A percentile compares a stretch with the other conserved stretches of the same genome.
phyloP scores from a whole-genome alignment of 2,113 vertebrate genomes.

The Pollimyrus isidori region DNA sequence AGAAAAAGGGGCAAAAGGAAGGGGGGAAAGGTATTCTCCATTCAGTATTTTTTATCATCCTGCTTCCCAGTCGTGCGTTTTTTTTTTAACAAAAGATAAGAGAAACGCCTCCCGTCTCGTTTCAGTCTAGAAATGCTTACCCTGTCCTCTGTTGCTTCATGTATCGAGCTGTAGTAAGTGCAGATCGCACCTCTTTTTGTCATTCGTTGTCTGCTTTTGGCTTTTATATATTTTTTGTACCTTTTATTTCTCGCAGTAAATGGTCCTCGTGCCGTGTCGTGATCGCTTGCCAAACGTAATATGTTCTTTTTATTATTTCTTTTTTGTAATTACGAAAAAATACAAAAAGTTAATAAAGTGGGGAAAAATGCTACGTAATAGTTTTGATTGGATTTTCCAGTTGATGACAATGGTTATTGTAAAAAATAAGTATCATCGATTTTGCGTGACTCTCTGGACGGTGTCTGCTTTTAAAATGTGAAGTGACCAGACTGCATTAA shows the following conservation, averaged over 20 bases:
- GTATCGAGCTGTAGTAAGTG: conserved; percentile 88
- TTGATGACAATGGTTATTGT: conserved; percentile 94
- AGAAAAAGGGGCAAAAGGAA: conserved; percentile 37
- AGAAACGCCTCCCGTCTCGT: conserved; percentile 64
- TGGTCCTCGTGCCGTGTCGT: conserved; percentile 97
- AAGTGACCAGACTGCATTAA: conserved; percentile 98
- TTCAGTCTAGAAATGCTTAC: conserved; percentile 85
- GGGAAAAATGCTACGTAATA: conserved; percentile 57
- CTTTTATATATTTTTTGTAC: conserved; percentile 49
- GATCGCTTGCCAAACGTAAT: conserved; percentile 95
- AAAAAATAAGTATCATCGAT: conserved; percentile 94
- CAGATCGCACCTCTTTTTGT: conserved; percentile 46
- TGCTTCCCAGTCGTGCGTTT: conserved; percentile 77
- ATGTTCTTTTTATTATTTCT: conserved; percentile 80
- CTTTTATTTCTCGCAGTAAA: conserved; percentile 65
- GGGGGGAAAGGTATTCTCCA: conserved; percentile 90
- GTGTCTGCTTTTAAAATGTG: conserved; percentile 96
- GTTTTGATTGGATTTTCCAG: conserved; percentile 94
- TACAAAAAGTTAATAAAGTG: conserved; percentile 50
- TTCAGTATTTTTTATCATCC: conserved; percentile 99
- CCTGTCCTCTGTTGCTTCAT: conserved; percentile 85
- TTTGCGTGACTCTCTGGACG: conserved; percentile 93
- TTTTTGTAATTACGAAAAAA: conserved; percentile 81
- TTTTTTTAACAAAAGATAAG: conserved; percentile 44
- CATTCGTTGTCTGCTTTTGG: conserved; percentile 35